These are phyloP conservation scores for Eupeodes luniger DNA, from an alignment of 2,888 invertebrate genomes.

Conservation along the genomic window DNA sequence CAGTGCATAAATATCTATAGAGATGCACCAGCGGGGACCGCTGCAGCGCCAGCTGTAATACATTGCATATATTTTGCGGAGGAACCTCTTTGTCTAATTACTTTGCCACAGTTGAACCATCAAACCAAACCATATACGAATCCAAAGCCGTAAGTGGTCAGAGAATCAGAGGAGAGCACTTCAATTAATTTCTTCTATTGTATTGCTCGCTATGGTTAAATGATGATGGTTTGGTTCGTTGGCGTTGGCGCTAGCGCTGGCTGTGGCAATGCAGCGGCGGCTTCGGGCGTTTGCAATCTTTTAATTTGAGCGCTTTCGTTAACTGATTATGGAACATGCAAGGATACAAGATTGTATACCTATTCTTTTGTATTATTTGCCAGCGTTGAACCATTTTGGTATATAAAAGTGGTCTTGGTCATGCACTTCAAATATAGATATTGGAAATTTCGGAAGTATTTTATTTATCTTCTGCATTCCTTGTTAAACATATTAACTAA, in stretches of 20 bases:
- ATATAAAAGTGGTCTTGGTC: too few species aligned
- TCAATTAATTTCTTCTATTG: conserved; percentile 40
- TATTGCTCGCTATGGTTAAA: neutral
- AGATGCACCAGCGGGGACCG: too few species aligned
- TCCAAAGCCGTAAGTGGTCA: conserved; percentile 16
- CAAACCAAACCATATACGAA: neutral
- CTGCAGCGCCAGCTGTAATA: too few species aligned
- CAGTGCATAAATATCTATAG: too few species aligned
- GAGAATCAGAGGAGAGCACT: conserved; percentile 28
- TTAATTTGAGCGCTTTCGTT: conserved; percentile 21
- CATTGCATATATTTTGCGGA: neutral
- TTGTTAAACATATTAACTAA: neutral
- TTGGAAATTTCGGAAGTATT: too few species aligned
- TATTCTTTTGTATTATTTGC: too few species aligned
- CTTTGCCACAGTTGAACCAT: conserved; percentile 13
- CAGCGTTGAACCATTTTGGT: too few species aligned
- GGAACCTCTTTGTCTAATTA: conserved; percentile 49
- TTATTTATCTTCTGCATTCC: neutral
- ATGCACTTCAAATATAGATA: too few species aligned
- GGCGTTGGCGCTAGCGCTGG: neutral
- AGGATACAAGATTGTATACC: neutral
- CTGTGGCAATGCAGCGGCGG: too few species aligned
- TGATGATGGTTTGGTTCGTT: neutral
- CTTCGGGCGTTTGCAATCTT: conserved; percentile 17
- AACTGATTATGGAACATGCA: conserved; percentile 50